Evolutionary conservation across 2,888 invertebrate species (phyloP).

Genomic region (Drosophila koepferae): DNA sequence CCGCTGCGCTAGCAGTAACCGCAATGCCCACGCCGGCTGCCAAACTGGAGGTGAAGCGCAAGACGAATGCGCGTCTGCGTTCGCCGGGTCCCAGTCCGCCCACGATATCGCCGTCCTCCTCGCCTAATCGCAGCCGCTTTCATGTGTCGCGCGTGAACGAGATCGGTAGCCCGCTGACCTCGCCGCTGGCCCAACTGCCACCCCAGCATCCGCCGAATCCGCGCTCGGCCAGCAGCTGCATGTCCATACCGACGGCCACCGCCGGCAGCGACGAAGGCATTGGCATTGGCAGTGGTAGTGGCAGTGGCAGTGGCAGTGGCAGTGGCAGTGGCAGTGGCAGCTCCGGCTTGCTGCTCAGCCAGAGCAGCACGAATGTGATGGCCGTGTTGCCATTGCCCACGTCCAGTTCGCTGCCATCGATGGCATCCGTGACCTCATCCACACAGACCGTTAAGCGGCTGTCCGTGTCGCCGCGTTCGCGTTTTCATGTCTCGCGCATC

Average conservation of each 20-base stretch:
- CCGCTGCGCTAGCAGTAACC: constrained; percentile 59
- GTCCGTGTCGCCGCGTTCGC: constrained; percentile 84
- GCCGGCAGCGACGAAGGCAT: constrained; percentile 2
- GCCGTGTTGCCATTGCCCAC: constrained; percentile 68
- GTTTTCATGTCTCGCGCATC: constrained; percentile 83
- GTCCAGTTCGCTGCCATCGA: constrained; percentile 82
- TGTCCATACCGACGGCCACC: constrained; percentile 64
- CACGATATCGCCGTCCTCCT: constrained; percentile 89
- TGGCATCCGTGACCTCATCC: constrained; percentile 82
- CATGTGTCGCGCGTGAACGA: constrained; percentile 85
- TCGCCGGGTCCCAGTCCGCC: constrained; percentile 89
- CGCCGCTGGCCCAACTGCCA: constrained; percentile 75
- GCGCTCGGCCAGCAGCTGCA: constrained; percentile 67
- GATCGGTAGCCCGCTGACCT: constrained; percentile 77
- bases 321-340: constrained; percentile 13
- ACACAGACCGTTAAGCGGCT: constrained; percentile 83
- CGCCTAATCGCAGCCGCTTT: constrained; percentile 87
- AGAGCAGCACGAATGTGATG: constrained; percentile 42
- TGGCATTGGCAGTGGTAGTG: background rate
- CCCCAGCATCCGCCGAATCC: constrained; percentile 64
- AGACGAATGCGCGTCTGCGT: constrained; percentile 87
- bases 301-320: constrained; percentile 14
- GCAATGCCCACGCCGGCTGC: constrained; percentile 74
- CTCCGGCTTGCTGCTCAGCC: constrained; percentile 49
- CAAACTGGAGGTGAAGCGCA: constrained; percentile 83